These are phyloP conservation scores for Leucosticte australis DNA, from an alignment of 2,113 vertebrate genomes.

Conservation along the genomic window DNA sequence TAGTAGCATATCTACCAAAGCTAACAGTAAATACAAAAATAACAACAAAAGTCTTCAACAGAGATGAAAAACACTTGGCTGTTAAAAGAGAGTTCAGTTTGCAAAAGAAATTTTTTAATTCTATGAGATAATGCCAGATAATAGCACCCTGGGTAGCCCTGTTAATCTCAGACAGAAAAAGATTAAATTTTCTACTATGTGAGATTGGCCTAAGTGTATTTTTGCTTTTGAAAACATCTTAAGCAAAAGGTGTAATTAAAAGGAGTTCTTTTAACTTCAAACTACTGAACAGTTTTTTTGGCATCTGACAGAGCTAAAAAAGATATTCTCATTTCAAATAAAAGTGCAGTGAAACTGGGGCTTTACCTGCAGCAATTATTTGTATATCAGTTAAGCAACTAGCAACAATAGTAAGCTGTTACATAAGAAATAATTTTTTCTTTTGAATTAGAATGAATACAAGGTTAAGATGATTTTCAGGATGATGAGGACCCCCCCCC, in stretches of 20 bases:
- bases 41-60: background rate
- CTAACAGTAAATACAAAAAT: background rate
- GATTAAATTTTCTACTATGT: background rate
- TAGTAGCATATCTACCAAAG: background rate
- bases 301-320: background rate
- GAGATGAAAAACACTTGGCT: background rate
- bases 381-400: background rate
- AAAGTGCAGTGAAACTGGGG: background rate
- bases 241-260: background rate
- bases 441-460: background rate
- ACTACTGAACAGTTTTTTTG: background rate
- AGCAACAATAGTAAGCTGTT: background rate
- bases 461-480: background rate
- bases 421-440: background rate
- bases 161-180: background rate
- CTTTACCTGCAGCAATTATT: background rate
- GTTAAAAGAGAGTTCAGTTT: background rate
- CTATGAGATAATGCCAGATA: background rate
- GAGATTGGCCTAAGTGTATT: background rate
- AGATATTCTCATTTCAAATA: background rate
- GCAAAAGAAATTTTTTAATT: background rate
- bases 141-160: background rate
- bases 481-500: fast-evolving
- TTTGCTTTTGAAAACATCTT: background rate
- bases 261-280: background rate